Evolutionary conservation across 92 coral and sea anemone species (phyloP), one percentile per base, ranked within the genome.

Genomic region (Diadumene lineata): DNA sequence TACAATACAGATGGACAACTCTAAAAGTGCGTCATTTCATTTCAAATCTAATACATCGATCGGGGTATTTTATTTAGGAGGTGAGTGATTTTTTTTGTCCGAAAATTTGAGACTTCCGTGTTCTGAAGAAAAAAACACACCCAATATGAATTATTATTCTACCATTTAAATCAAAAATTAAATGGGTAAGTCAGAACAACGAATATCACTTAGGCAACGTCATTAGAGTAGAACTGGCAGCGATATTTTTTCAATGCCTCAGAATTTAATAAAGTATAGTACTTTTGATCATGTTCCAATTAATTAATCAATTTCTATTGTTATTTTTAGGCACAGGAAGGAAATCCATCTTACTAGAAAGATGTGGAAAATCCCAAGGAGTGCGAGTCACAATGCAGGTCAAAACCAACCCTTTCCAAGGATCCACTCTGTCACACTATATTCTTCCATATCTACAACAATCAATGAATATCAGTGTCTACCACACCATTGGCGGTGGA

Each of bases 401-500:
- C 57, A 44, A 43, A 33, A 56, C 56, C 19, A 77, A 77, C 66
- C 82, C 82, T 31, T 55, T 77, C 50, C 73, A 58, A 44, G 25
- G 50, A 29, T 50, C 82, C 23, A 7, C 23, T 4, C 50, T 77
- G 34, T 53, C 66, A 25, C 50, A 55, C 9, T 32, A 34, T 2
- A 56, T 77, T 30, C 63, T 77, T 1, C 82, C 82, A 55, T 77
- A 77, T 58, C 25, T 67, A 22, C 69, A 77, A 53, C 27, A 53
- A 7, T 60, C 74, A 53, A 67, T 77, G 66, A 67, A 67, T 33
- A 22, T 77, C 11, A 53, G 46, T 25, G 69, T 89, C 38, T 70
- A 76, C 60, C 64, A 80, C 44, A 68, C 67, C 33, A 60, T 85
- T 22, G 32, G 29, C 21, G 88, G 94, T 34, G 85, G 93, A 8